These are phyloP conservation scores for Poeciliopsis prolifica DNA, from an alignment of 2,113 vertebrate species.

Conservation along the genomic window DNA sequence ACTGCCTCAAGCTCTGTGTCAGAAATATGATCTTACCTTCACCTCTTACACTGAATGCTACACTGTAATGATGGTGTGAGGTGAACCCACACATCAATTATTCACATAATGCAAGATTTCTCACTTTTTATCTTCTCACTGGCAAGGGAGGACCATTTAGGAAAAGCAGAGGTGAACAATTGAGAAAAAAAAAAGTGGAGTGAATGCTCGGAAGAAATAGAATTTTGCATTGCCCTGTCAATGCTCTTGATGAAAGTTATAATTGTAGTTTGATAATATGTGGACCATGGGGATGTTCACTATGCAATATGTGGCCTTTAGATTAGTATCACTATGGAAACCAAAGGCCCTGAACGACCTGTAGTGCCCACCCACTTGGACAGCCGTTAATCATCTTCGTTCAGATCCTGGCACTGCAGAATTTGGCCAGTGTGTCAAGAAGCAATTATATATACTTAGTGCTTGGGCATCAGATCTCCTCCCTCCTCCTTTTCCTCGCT, in stretches of 20 bases:
- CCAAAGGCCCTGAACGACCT: constrained; percentile 75
- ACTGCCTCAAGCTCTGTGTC: constrained; percentile 60
- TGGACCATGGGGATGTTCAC: constrained; percentile 71
- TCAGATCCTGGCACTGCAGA: constrained; percentile 87
- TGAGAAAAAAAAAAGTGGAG: constrained; percentile 20
- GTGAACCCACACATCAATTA: constrained; percentile 75
- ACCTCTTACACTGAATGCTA: constrained; percentile 64
- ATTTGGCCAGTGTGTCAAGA: constrained; percentile 85
- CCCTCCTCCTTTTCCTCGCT: constrained; percentile 55
- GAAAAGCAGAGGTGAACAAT: constrained; percentile 53
- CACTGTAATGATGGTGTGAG: constrained; percentile 70
- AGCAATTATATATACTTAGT: constrained; percentile 87
- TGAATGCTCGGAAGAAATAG: constrained; percentile 55
- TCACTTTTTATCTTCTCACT: constrained; percentile 64
- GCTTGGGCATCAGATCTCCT: constrained; percentile 66
- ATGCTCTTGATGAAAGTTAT: constrained; percentile 77
- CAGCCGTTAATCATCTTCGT: constrained; percentile 86
- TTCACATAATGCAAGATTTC: constrained; percentile 71
- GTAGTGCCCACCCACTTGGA: constrained; percentile 79
- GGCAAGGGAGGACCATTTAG: constrained; percentile 53
- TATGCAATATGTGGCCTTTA: constrained; percentile 79
- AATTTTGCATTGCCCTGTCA: constrained; percentile 62
- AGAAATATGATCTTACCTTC: constrained; percentile 73
- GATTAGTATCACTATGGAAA: constrained; percentile 82
- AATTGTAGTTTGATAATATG: constrained; percentile 84